Percentiles rank a stretch among this genome's conserved stretches.
phyloP scores from a whole-genome alignment of 2,797 vertebrate species.

The Simalia tracyae region DNA sequence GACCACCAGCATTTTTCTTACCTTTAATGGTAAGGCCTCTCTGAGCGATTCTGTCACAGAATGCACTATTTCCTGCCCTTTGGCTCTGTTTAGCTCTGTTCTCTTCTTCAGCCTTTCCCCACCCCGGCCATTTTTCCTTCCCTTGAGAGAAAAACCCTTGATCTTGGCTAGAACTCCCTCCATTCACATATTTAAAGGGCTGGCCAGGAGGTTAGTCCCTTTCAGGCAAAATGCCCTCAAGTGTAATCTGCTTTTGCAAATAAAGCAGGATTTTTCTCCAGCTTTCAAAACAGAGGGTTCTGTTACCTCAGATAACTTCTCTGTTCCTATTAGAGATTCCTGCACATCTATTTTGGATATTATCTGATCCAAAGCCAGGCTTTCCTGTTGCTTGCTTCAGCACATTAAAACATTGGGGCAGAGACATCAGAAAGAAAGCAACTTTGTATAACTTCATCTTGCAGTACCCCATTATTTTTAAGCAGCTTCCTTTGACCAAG shows the following conservation, averaged over 20 bases:
- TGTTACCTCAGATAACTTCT: neutral
- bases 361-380: neutral
- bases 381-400: neutral
- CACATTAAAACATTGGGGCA: neutral
- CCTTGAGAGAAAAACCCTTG: neutral
- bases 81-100: neutral
- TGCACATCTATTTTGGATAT: neutral
- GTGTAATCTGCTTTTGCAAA: neutral
- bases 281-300: neutral
- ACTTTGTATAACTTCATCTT: neutral
- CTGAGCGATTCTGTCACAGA: neutral
- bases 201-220: neutral
- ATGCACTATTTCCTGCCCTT: neutral
- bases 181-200: neutral
- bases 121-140: neutral
- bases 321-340: neutral
- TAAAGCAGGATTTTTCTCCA: neutral
- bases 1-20: neutral
- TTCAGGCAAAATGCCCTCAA: neutral
- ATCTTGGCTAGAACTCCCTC: neutral
- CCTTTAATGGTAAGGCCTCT: neutral
- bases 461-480: neutral
- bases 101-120: neutral
- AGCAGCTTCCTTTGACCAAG: neutral
- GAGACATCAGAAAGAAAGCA: neutral